Base-by-base conservation (phyloP, 1,140 invertebrate genomes). In the Pseudachorutes palmiensis region DNA sequence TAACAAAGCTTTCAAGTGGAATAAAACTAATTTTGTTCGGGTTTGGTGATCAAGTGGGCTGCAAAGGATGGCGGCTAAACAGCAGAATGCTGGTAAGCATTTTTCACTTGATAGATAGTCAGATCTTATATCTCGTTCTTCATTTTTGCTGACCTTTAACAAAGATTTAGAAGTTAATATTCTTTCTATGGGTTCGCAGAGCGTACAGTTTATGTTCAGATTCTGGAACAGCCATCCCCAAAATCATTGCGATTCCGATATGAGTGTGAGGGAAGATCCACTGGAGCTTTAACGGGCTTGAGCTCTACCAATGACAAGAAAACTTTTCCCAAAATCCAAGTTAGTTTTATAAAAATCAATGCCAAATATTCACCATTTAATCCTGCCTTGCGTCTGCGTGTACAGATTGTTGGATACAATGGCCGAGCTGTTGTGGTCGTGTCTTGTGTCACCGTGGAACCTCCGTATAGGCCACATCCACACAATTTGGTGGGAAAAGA, bases 401-500 rank as follows among this genome's bases (percentile, higher is more conserved):
- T 70, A 28, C 82, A 94, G 85, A 87, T 97, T 71, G 79, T 83
- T 55, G 88, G 87, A 32, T 91, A 93, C 78, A 83, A 83, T 72
- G 93, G 93, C 32, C 83, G 85, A 65, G 91, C 88, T 12, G 85
- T 94, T 36, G 88, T 97, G 9, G 88, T 94, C 14, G 91, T 97
- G 0, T 97, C 93, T 0, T 97, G 94, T 79, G 93, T 98, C 16
- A 97, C 93, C n/a, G 93, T 92, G 79, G 92, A 97, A 74, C 78
- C 81, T 29, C 92, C 92, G 0, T 89, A 92, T 77, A 74, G 88
- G 76, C 87, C 91, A 16, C 95, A 98, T 81, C 94, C 95, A 0
- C 94, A 97, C 79, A 96, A 95, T 80, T 81, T 98, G 48, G 94
- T 97, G 3, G 94, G 94, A 0, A 90, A 92, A 75, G 94, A 97